phyloP scores from a whole-genome alignment of 1,140 invertebrate genomes.

The Sitobion miscanthi region DNA sequence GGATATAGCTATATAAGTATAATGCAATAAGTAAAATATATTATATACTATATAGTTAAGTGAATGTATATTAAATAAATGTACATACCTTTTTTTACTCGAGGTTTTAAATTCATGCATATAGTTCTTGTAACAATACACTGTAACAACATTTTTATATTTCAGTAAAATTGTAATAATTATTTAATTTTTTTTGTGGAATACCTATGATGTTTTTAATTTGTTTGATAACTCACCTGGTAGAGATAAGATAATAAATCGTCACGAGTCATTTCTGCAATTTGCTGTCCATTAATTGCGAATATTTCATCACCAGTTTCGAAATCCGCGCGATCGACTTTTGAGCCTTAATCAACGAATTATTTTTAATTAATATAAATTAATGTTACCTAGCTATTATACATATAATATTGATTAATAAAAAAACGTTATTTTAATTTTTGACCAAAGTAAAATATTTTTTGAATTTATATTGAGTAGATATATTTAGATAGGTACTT shows the following conservation, averaged over 20 bases:
- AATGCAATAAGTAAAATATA: background rate
- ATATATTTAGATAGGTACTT: too few species aligned
- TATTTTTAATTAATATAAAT: background rate
- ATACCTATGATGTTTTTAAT: background rate
- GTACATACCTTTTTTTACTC: slow-evolving; percentile 29
- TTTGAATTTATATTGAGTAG: background rate
- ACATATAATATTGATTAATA: background rate
- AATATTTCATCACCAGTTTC: slow-evolving; percentile 55
- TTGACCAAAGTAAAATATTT: background rate
- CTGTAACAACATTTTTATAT: slow-evolving; percentile 34
- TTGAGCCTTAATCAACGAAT: slow-evolving; percentile 20
- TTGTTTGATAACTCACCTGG: slow-evolving; percentile 34
- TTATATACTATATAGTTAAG: background rate
- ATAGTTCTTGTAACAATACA: slow-evolving; percentile 46
- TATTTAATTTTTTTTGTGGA: background rate
- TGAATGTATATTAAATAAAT: background rate
- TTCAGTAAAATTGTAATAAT: background rate
- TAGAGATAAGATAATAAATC: slow-evolving; percentile 49
- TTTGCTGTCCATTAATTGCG: slow-evolving; percentile 51
- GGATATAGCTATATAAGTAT: background rate
- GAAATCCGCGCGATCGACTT: slow-evolving; percentile 44
- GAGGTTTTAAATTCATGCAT: slow-evolving; percentile 40
- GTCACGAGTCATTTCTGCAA: slow-evolving; percentile 48
- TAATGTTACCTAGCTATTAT: background rate
- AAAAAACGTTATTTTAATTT: background rate